Percentiles rank a stretch among this genome's conserved stretches.
Conservation (phyloP, 2,888 invertebrate genomes). For the Drosophila dives region DNA sequence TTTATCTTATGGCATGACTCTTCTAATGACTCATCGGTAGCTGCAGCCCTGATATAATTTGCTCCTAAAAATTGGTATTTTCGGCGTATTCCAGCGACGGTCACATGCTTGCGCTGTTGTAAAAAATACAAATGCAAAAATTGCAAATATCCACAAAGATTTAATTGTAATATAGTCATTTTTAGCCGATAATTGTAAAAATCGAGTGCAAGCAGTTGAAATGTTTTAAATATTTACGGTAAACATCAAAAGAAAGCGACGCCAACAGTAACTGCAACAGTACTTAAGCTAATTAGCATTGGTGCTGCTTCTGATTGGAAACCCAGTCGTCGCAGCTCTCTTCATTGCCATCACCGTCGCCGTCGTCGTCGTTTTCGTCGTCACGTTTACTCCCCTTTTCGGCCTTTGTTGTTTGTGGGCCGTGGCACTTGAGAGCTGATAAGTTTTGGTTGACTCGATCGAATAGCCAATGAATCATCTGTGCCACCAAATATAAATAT, state of each 20-base stretch:
- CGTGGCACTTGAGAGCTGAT: conserved; percentile 53
- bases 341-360: conserved; percentile 32
- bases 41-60: conserved; percentile 34
- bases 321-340: conserved; percentile 21
- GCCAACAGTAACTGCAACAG: not conserved
- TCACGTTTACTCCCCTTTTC: conserved; percentile 74
- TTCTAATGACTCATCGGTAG: not conserved
- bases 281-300: conserved; percentile 54
- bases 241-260: conserved; percentile 20
- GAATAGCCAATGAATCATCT: conserved; percentile 21
- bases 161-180: conserved; percentile 36
- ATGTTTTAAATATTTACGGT: conserved; percentile 68
- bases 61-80: conserved; percentile 4
- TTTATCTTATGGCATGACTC: not conserved
- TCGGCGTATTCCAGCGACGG: not conserved
- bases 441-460: conserved; percentile 50
- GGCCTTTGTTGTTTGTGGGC: conserved; percentile 60
- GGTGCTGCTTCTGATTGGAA: conserved; percentile 55
- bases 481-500: conserved; percentile 2
- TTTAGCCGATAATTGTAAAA: conserved; percentile 35
- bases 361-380: conserved; percentile 49
- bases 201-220: conserved; percentile 31
- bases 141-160: conserved; percentile 63
- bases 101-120: conserved; percentile 56
- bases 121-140: conserved; percentile 65